Base-by-base conservation (phyloP, 2,113 vertebrate genomes). In the Serinus canaria region DNA sequence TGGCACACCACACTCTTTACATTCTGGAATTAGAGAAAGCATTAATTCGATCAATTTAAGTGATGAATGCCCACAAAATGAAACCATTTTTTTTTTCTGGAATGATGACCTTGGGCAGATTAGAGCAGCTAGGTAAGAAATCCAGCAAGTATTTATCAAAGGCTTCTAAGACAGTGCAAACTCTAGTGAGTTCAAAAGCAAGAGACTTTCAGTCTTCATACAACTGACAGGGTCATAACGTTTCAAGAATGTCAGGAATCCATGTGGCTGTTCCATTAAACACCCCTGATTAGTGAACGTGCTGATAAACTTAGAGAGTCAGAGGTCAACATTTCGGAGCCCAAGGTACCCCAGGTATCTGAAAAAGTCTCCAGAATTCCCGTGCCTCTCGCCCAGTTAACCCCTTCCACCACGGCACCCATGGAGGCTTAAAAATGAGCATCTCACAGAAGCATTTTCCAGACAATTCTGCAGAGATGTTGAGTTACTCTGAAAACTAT, bases 221-320 rank as follows among this genome's bases (percentile, higher is more conserved):
- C 82, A 76, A 96, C 94, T 96, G 96, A 97, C 96, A 96, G 92
- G 96, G 97, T 95, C 94, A 95, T 96, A 97, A 96, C 73, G 95
- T 95, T 84, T 94, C 91, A 97, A 96, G 97, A 97, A 97, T 97
- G 91, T 83, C 93, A 97, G 96, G 96, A 97, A 97, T 97, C 95
- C 18, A 2, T 97, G 96, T 90, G 97, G 95, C 96, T 95, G 95
- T 97, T 97, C 95, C 96, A 97, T 97, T 97, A 97, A 97, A 97
- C 96, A 96, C 96, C 97, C 94, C 96, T 97, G 97, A 97, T 97
- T 97, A 97, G 96, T 96, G 95, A 97, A 96, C 2, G 70, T 94
- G 96, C 97, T 96, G 97, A 97, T 97, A 97, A 97, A 97, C 97
- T 93, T 83, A 11, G 8, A 75, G 84, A 92, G 96, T 92, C 97